Evolutionary conservation across 2,888 invertebrate genomes (phyloP).

Genomic region (Caenorhabditis panamensis): DNA sequence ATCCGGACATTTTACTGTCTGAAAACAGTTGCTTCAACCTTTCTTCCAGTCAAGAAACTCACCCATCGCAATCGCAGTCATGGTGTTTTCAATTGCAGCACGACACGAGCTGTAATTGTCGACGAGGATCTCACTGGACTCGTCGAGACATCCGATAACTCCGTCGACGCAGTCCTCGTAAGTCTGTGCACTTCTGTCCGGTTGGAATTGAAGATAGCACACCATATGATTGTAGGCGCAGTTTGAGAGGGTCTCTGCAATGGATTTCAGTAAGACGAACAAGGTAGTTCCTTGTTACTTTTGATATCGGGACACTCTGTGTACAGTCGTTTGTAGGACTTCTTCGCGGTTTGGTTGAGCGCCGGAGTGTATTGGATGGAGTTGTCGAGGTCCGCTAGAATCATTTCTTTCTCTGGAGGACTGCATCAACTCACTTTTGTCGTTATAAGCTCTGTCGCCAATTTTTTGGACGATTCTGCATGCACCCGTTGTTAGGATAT

Average conservation of each 20-base stretch:
- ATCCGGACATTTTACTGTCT: neutral
- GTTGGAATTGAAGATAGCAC: conserved; percentile 12
- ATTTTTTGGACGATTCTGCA: neutral
- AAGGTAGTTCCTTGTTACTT: neutral
- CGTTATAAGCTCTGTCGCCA: neutral
- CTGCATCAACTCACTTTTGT: neutral
- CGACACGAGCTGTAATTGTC: neutral
- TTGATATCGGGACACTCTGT: conserved; percentile 6
- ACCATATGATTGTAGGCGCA: conserved; percentile 25
- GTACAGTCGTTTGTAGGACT: conserved; percentile 1
- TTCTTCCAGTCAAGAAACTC: neutral
- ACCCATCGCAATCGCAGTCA: conserved; percentile 8
- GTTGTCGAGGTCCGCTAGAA: neutral
- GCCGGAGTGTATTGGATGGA: conserved; percentile 6
- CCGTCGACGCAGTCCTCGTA: conserved; percentile 28
- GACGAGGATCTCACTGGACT: neutral
- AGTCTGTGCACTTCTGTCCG: neutral
- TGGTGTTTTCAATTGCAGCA: conserved; percentile 1
- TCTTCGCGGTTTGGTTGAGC: conserved; percentile 19
- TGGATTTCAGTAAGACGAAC: neutral
- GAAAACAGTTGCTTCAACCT: neutral
- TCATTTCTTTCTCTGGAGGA: neutral
- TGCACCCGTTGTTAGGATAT: neutral
- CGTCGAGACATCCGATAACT: conserved; percentile 22
- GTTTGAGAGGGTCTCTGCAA: conserved; percentile 17